A percentile compares a stretch with the other conserved stretches of the same genome.
Conservation (phyloP, 2,888 invertebrate genomes). For the Pasiphila rectangulata region DNA sequence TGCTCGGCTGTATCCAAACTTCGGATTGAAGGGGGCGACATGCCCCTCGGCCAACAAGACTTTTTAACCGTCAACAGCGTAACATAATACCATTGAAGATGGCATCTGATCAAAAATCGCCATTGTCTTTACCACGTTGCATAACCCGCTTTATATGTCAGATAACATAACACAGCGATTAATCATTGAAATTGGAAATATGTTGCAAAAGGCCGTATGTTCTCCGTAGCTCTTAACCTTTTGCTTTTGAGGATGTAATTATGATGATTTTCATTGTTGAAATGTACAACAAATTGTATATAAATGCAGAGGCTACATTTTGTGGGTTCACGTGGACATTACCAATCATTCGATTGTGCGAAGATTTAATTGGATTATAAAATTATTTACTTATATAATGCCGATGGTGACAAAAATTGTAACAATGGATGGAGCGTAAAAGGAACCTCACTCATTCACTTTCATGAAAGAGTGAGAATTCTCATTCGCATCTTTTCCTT, state of each 20-base stretch:
- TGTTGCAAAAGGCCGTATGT: constrained; percentile 35
- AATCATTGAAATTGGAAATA: constrained; percentile 42
- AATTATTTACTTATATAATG: not conserved
- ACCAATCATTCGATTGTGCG: not conserved
- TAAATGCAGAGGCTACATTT: not conserved
- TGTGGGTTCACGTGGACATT: not conserved
- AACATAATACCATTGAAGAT: not conserved
- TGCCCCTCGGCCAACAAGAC: no score
- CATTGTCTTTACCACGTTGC: constrained; percentile 26
- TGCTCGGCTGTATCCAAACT: no score
- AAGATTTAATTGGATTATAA: not conserved
- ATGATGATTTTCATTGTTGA: constrained; percentile 20
- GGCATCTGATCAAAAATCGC: constrained; percentile 10
- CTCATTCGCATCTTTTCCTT: no score
- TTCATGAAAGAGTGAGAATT: no score
- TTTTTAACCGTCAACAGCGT: constrained; percentile 5
- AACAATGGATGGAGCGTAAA: no score
- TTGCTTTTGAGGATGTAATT: constrained; percentile 28
- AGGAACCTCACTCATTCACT: no score
- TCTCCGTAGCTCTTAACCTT: constrained; percentile 26
- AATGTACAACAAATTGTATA: constrained; percentile 3
- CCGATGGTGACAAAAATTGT: no score
- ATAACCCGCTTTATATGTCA: constrained; percentile 34
- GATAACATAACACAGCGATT: constrained; percentile 44
- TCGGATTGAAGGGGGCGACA: no score